Base-by-base conservation (phyloP, 2,888 invertebrate species). In the Euclidia mi region DNA sequence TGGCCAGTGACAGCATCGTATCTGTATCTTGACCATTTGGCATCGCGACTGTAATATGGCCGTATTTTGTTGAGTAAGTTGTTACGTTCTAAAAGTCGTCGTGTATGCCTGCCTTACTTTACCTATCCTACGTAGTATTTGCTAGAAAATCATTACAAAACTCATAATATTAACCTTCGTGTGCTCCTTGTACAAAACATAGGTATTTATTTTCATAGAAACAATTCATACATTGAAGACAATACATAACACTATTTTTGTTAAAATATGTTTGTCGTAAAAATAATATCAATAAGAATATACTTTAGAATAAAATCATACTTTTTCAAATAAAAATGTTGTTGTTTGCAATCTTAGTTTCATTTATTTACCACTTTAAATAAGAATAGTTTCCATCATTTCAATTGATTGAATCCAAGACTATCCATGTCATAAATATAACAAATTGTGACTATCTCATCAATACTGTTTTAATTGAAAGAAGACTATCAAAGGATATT, bases 311-410 rank as follows among this genome's bases (percentile, higher is more conserved):
- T 65, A 62, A 59, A 50, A 42, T 3, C 9, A 37, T 60, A 11
- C 56, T n/a, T 63, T 71, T 62, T 64, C 52, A 69, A 71, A 61
- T 72, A 80, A 72, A n/a, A 69, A 57, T 67, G 70, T 78, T 79
- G 76, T 66, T 76, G 66, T 69, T 79, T 68, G 40, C 10, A 40
- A 12, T 10, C 2, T 1, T 44, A 0, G 46, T 69, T 72, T 76
- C 62, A 62, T 68, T 71, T 12, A 6, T 0, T 12, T 12, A 11
- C 20, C 20, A 25, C 20, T 1, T 25, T 4, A 7, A 7, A 25
- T n/a, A n/a, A n/a, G n/a, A n/a, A n/a, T n/a, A n/a, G n/a, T n/a
- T n/a, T n/a, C n/a, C n/a, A n/a, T n/a, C n/a, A n/a, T n/a, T n/a
- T n/a, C n/a, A n/a, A n/a, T n/a, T n/a, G n/a, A n/a, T n/a, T n/a